Percentiles rank a stretch among this genome's conserved stretches.
phyloP scores from a whole-genome alignment of 2,113 vertebrate species.

The Burhinus oedicnemus region DNA sequence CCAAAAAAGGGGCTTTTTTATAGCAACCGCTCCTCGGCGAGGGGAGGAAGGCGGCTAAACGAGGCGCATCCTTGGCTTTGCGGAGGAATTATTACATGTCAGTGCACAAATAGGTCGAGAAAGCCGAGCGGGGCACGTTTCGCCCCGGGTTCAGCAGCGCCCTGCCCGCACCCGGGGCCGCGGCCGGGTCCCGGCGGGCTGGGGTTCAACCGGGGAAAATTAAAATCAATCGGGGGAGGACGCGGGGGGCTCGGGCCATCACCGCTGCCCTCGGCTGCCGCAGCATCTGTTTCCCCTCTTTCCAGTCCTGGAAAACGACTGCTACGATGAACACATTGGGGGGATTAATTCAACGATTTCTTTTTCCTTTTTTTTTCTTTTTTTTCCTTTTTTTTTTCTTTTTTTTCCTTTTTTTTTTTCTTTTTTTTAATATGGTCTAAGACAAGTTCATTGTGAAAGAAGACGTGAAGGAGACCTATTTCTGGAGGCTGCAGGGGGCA shows the following conservation, averaged over 20 bases:
- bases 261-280: background rate
- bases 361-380: too few relatives aligned
- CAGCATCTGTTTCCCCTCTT: background rate
- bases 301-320: background rate
- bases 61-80: constrained; percentile 7
- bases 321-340: background rate
- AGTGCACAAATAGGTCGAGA: constrained; percentile 74
- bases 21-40: background rate
- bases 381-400: too few relatives aligned
- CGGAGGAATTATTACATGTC: constrained; percentile 54
- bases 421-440: background rate
- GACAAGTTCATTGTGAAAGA: background rate
- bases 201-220: background rate
- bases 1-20: accelerated
- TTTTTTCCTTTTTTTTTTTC: background rate
- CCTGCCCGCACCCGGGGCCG: background rate
- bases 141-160: background rate
- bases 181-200: background rate
- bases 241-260: background rate
- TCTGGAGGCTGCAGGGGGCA: background rate
- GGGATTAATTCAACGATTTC: background rate
- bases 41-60: background rate
- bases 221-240: background rate
- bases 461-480: background rate
- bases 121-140: background rate